Conservation (phyloP, 2,113 vertebrate genomes). For the Henicopernis longicauda region DNA sequence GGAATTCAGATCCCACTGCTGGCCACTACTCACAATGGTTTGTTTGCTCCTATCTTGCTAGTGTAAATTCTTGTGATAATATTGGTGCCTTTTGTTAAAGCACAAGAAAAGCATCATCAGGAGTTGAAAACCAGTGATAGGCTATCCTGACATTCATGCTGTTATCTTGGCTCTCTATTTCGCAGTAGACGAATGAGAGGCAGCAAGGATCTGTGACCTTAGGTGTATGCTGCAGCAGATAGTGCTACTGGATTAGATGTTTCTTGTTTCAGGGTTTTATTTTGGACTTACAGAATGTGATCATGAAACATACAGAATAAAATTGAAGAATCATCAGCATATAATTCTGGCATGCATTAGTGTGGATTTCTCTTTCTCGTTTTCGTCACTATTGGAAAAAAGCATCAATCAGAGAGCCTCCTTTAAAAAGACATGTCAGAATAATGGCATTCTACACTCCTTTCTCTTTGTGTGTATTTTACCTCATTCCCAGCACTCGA, state of each 20-base stretch:
- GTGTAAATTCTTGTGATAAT: background rate
- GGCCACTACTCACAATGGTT: background rate
- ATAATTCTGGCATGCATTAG: background rate
- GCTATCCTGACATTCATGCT: background rate
- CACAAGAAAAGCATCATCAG: background rate
- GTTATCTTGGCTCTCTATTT: background rate
- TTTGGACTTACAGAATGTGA: background rate
- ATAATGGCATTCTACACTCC: background rate
- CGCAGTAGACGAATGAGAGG: background rate
- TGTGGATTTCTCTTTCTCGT: background rate
- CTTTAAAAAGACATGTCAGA: background rate
- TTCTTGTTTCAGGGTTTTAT: background rate
- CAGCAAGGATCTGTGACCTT: background rate
- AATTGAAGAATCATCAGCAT: background rate
- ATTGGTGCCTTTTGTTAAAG: background rate
- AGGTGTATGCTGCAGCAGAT: background rate
- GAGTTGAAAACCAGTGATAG: background rate
- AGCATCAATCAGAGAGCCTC: accelerated
- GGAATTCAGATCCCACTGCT: background rate
- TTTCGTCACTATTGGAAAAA: background rate
- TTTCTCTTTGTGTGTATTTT: background rate
- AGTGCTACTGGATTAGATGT: background rate
- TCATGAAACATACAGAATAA: background rate
- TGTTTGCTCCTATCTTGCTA: background rate
- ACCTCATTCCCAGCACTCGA: background rate